Conservation (phyloP, 2,797 vertebrate genomes). For the Apodemus agrarius region DNA sequence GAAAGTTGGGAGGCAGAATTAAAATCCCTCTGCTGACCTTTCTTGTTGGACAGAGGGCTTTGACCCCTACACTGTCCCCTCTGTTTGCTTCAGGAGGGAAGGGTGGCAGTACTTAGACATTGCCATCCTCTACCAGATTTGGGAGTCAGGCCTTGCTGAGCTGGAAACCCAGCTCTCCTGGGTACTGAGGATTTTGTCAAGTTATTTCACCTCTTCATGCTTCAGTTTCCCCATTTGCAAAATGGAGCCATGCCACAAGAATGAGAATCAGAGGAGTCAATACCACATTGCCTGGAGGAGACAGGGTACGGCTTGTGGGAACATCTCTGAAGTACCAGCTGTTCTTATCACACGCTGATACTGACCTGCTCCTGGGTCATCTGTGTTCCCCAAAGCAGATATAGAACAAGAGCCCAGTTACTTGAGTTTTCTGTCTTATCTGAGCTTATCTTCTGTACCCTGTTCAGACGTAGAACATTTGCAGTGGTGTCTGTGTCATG, state of each 20-base stretch:
- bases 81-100: background rate
- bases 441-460: background rate
- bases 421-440: background rate
- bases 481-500: background rate
- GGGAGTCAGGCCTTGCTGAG: background rate
- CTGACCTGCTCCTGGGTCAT: background rate
- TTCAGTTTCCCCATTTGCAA: background rate
- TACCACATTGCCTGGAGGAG: background rate
- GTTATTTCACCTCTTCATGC: background rate
- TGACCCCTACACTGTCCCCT: fast-evolving
- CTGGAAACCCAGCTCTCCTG: background rate
- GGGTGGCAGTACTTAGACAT: background rate
- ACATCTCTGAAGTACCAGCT: background rate
- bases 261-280: background rate
- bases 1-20: background rate
- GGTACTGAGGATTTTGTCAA: background rate
- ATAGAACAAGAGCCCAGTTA: background rate
- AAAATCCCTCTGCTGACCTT: background rate
- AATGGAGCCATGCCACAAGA: background rate
- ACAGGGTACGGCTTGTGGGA: fast-evolving
- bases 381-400: background rate
- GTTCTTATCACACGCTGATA: background rate
- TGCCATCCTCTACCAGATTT: background rate
- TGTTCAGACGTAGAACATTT: no score
- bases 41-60: background rate